These are phyloP conservation scores for Heliopora coerulea DNA, from an alignment of 92 coral and sea anemone genomes.

Conservation along the genomic window DNA sequence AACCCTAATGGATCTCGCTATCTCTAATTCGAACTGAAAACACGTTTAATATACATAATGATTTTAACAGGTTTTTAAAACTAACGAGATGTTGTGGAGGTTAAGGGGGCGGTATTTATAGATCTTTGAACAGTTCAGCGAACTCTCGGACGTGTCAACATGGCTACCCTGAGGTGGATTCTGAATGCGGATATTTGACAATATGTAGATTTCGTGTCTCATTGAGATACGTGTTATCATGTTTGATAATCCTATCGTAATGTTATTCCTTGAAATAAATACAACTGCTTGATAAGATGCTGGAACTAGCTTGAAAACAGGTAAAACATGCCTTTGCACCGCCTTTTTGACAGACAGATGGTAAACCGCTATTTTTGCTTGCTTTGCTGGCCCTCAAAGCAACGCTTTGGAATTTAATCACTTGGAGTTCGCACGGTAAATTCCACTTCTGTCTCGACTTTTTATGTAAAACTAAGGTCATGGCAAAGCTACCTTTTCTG, in stretches of 20 bases:
- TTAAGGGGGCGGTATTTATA: too few species aligned
- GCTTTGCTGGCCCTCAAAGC: conserved; percentile 17
- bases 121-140: too few species aligned
- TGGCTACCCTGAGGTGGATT: too few species aligned
- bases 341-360: conserved; percentile 40
- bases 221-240: too few species aligned
- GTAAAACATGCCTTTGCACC: not conserved
- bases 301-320: not conserved
- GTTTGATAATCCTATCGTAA: not conserved
- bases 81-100: too few species aligned
- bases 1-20: too few species aligned
- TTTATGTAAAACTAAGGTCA: not conserved
- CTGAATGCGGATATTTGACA: too few species aligned
- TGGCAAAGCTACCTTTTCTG: not conserved
- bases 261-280: not conserved
- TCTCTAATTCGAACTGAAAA: too few species aligned
- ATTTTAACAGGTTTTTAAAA: too few species aligned
- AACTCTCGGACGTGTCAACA: too few species aligned
- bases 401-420: not conserved
- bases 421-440: not conserved
- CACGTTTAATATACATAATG: too few species aligned
- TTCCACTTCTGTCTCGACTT: not conserved
- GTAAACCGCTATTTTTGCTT: not conserved
- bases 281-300: not conserved
- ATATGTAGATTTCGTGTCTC: too few species aligned